Evolutionary conservation across 2,113 vertebrate genomes (phyloP).

Genomic region (Nanger granti): DNA sequence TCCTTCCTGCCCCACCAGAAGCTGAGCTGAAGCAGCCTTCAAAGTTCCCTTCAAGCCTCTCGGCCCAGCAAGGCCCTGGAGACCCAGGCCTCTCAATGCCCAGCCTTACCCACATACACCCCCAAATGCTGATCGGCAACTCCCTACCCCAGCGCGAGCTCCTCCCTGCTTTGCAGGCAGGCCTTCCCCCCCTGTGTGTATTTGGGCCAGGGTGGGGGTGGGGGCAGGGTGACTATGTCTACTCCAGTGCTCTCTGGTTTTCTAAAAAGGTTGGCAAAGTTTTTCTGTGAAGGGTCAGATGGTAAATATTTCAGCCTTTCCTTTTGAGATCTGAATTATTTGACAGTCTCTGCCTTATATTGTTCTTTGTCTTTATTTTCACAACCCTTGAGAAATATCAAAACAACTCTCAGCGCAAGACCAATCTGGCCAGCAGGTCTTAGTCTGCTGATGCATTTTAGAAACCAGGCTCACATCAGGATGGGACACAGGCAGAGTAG

Average conservation of each 20-base stretch:
- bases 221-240: background rate
- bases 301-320: slow-evolving; percentile 17
- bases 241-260: background rate
- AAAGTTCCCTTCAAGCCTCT: slow-evolving; percentile 15
- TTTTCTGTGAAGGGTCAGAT: background rate
- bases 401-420: slow-evolving; percentile 14
- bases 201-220: background rate
- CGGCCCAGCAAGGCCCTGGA: background rate
- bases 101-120: background rate
- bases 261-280: background rate
- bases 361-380: slow-evolving; percentile 44
- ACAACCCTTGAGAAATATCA: background rate
- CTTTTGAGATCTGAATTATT: background rate
- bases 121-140: background rate
- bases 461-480: background rate
- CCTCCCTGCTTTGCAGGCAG: background rate
- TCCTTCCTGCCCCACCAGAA: slow-evolving; percentile 58
- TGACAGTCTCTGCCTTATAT: background rate
- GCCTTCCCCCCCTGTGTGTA: background rate
- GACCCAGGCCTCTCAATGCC: background rate
- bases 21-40: slow-evolving; percentile 19
- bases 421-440: background rate
- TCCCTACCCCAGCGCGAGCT: background rate
- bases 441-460: background rate
- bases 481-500: background rate